Base-by-base conservation (phyloP, 2,113 vertebrate genomes). In the Taxidea taxus region DNA sequence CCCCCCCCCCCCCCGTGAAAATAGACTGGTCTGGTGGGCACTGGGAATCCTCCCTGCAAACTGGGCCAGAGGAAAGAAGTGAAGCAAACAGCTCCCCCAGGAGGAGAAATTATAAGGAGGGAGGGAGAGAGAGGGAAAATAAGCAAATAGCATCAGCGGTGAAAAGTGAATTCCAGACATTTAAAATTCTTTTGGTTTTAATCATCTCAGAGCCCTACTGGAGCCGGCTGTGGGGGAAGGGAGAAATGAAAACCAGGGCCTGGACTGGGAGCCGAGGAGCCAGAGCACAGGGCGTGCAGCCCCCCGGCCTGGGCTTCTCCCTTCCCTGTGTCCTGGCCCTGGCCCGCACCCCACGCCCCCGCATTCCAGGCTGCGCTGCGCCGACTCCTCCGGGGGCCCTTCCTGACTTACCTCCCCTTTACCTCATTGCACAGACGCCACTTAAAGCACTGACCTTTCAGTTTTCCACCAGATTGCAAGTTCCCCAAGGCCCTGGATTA, bases 181-280 rank as follows among this genome's bases (percentile, higher is more conserved):
- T 97, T 98, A 97, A 98, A 97, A 98, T 98, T 98, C 98, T 98
- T 98, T 98, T 97, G 98, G 97, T 98, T 98, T 98, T 98, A 98
- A 98, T 98, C 98, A 98, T 98, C 97, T 94, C 94, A 62, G 95
- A 97, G 96, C 96, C 96, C 90, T 14, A 95, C 92, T 77, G 37
- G 93, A 85, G 87, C 93, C 4, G 47, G 92, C 83, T 54, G 60
- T 90, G 75, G 97, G 97, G 96, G 90, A 64, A 83, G 96, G 97
- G 96, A 47, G 70, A 18, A 95, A 96, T 90, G 96, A 88, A 97
- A 98, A 90, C 95, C 97, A 95, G 96, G 90, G 94, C 94, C 56
- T 0, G 14, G 13, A 77, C n/a, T 68, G 34, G 66, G 31, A n/a
- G 60, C 60, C 56, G 18, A 23, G 56, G 56, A 58, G 29, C 62